Evolutionary conservation across 2,888 invertebrate genomes (phyloP), one percentile per base, ranked within the genome.

Genomic region (Diabrotica balteata): DNA sequence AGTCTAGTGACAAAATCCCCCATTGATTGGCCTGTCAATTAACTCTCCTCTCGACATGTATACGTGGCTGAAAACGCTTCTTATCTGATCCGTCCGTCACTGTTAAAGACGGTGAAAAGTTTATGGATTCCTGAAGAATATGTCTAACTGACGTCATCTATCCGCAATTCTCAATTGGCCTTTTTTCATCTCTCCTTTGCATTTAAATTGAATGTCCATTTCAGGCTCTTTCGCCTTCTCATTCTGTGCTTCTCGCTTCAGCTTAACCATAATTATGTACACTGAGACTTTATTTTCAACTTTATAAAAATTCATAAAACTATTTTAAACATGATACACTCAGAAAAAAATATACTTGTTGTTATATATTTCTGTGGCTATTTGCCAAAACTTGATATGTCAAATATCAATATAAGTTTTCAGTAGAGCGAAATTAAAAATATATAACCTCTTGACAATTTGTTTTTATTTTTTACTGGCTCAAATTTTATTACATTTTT

Each of bases 11-110:
- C 84, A 84, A 84, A 84, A 83, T 83, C 80, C 81, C 80, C 82
- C 83, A 83, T 83, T 84, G 83, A 83, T 83, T 83, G 83, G 83
- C 76, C 83, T 83, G 84, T 83, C 83, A 84, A 83, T 83, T 84
- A 84, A 84, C 82, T 83, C 81, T 83, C 77, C 74, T 72, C 72
- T 76, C 78, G 83, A 83, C 84, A 83, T 84, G 83, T 84, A 83
- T 83, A 83, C 83, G 83, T 83, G 83, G 83, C 80, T 83, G 80
- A 80, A 80, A 81, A 83, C 82, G 82, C 82, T 81, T 82, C 82
- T 83, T 83, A 84, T 83, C 83, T 83, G 84, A 83, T 83, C 76
- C 79, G 79, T 82, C 80, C 80, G 81, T 83, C 83, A 82, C 82
- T 78, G 79, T 74, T 75, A 74, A 76, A 76, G 78, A 76, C 79